phyloP scores from a whole-genome alignment of 2,113 vertebrate genomes.

The Odontophorus gujanensis region DNA sequence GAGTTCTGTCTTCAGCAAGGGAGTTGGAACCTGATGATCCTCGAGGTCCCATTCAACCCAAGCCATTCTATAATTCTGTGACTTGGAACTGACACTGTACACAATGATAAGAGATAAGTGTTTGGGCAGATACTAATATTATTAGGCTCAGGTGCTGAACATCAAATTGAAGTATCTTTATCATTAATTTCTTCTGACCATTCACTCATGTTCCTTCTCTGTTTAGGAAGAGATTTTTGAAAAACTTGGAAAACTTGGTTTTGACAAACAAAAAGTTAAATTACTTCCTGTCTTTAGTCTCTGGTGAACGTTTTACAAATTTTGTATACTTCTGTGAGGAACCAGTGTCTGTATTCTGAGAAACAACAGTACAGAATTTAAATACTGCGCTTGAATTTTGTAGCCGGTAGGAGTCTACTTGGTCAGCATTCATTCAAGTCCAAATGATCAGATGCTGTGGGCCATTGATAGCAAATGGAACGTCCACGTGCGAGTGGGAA shows the following conservation, averaged over 20 bases:
- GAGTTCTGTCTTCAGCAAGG: neutral
- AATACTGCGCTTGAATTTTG: constrained; percentile 50
- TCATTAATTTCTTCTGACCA: neutral
- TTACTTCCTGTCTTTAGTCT: neutral
- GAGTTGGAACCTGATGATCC: too few species aligned
- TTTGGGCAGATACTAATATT: neutral
- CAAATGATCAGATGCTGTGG: constrained; percentile 94
- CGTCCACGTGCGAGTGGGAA: constrained; percentile 88
- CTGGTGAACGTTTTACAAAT: constrained; percentile 18
- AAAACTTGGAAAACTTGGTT: neutral
- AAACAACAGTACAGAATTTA: constrained; percentile 22
- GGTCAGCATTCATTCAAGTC: constrained; percentile 87
- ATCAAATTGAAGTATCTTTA: neutral
- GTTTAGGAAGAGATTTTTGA: neutral
- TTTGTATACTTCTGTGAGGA: neutral
- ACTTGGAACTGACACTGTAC: neutral
- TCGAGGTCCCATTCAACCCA: too few species aligned
- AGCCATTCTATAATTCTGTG: too few species aligned
- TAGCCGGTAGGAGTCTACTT: constrained; percentile 91
- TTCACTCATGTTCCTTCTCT: neutral
- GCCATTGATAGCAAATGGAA: constrained; percentile 89
- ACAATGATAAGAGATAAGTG: neutral
- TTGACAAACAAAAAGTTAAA: neutral
- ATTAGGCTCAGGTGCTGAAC: neutral
- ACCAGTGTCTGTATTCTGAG: neutral